Base-by-base conservation (phyloP, 2,888 invertebrate species). In the Pherbina coryleti region DNA sequence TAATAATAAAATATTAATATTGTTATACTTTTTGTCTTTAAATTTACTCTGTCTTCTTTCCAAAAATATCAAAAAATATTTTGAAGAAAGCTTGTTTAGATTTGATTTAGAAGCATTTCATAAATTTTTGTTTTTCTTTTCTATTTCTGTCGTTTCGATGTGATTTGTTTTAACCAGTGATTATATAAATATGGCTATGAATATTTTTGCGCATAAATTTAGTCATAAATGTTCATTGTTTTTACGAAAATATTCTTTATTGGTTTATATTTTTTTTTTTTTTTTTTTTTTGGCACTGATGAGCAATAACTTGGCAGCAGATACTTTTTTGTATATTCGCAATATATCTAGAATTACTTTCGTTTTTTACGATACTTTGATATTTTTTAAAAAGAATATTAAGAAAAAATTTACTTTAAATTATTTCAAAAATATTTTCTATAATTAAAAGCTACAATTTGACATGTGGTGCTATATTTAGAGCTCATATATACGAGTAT, bases 221-320 rank as follows among this genome's bases (percentile, higher is more conserved):
- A 7, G 19, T 49, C 49, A 60, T 60, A 72, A 72, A 71, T 25
- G 57, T 44, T 22, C 11, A 72, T 28, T 55, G 25, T 28, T 25
- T 51, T 69, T n/a, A 51, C 28, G 34, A 25, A 69, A 51, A 49
- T 69, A 69, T 14, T 67, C 25, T 69, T 69, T 69, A 69, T 49
- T 51, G 51, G 51, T 51, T 28, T 51, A 14, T 49, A 17, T 19
- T 28, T 22, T 31, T 0, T 60, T 22, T 44, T 11, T n/a, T n/a
- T n/a, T n/a, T n/a, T n/a, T n/a, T n/a, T n/a, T n/a, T n/a, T 3
- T 51, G 69, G 3, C 28, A 51, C 49, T 49, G 69, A 69, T 69
- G 25, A 67, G 55, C 53, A 31, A 31, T n/a, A 57, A 8, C 34
- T 57, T 57, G 72, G 37, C 57, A 72, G 19, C 25, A 22, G 57